Evolutionary conservation across 1,140 invertebrate species (phyloP).

Genomic region (Orius insidiosus): DNA sequence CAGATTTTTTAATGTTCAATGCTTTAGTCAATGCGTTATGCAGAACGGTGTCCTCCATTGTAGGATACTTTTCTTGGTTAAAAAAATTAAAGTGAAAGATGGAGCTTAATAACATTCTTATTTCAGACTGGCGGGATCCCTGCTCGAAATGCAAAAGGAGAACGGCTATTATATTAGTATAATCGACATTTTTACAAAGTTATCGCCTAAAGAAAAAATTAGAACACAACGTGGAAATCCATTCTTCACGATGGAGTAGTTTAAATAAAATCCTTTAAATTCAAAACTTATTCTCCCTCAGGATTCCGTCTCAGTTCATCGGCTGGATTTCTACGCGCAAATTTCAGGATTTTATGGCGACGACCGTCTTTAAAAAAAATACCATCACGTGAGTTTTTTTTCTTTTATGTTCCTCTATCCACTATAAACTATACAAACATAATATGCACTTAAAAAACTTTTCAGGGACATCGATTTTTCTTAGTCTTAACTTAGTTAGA

Average conservation of each 20-base stretch:
- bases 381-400: conserved; percentile 78
- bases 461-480: background rate
- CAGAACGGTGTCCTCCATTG: no score
- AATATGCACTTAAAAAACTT: conserved; percentile 2
- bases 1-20: no score
- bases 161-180: conserved; percentile 92
- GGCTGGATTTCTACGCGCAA: conserved; percentile 92
- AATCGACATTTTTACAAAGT: conserved; percentile 96
- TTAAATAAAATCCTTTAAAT: no score
- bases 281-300: conserved; percentile 27
- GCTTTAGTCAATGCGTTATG: no score
- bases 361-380: conserved; percentile 94
- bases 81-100: no score
- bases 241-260: conserved; percentile 94
- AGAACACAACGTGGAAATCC: conserved; percentile 94
- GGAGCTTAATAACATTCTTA: no score
- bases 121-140: conserved; percentile 88
- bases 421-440: background rate
- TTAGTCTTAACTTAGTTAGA: background rate
- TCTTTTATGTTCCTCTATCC: conserved; percentile 11
- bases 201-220: conserved; percentile 93
- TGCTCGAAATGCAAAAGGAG: conserved; percentile 87
- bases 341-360: conserved; percentile 91
- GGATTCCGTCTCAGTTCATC: conserved; percentile 95
- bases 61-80: no score